Evolutionary conservation across 2,797 vertebrate species (phyloP).

Genomic region (Poliocrania exsul): DNA sequence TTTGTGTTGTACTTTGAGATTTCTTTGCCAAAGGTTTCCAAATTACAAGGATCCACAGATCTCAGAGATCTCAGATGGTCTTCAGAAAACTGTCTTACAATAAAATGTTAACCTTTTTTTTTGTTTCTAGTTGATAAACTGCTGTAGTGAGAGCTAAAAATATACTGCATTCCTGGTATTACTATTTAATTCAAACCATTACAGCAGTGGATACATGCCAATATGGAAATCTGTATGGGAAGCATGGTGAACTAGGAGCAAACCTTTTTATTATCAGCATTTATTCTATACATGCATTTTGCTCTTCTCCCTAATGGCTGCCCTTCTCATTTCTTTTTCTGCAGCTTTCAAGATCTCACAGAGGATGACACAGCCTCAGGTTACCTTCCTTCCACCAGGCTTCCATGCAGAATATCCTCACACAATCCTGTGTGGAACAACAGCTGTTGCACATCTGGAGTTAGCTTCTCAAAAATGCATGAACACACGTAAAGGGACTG

Average conservation of each 20-base stretch:
- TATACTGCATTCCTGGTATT: background rate
- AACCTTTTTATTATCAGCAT: conserved; percentile 10
- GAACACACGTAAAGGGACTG: background rate
- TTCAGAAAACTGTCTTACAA: background rate
- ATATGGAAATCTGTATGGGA: conserved; percentile 6
- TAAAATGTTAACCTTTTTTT: background rate
- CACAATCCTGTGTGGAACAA: background rate
- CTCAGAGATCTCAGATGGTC: background rate
- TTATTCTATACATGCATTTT: conserved; percentile 24
- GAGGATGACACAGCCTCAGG: background rate
- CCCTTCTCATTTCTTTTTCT: background rate
- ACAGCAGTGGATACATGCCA: background rate
- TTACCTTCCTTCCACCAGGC: accelerated
- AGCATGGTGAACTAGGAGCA: background rate
- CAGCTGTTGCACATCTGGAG: background rate
- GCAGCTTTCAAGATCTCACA: background rate
- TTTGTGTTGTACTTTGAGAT: background rate
- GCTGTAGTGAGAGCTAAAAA: background rate
- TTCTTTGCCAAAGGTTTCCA: background rate
- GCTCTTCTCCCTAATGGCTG: background rate
- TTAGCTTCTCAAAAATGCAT: background rate
- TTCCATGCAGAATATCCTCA: background rate
- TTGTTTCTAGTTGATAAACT: background rate
- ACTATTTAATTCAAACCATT: conserved; percentile 15
- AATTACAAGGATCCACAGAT: background rate